Evolutionary conservation across 2,113 vertebrate genomes (phyloP).

Genomic region (Hoplias malabaricus): DNA sequence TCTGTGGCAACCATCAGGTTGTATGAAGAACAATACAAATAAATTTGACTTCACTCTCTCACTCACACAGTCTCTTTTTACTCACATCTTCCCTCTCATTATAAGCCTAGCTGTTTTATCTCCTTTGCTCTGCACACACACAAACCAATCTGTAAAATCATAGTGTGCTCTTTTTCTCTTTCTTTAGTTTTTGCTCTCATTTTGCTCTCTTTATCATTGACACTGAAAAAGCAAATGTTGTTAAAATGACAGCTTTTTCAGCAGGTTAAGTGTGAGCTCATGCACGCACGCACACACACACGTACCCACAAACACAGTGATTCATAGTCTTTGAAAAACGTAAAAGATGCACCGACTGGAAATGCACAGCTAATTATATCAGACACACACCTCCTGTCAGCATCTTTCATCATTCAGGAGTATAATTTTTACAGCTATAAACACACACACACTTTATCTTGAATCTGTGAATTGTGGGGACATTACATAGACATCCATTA

Average conservation of each 20-base stretch:
- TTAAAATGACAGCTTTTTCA: neutral
- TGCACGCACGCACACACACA: slow-evolving; percentile 14
- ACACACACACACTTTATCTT: neutral
- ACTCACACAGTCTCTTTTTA: slow-evolving; percentile 18
- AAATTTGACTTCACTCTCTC: neutral
- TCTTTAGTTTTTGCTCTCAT: neutral
- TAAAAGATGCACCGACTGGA: neutral
- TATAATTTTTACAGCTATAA: neutral
- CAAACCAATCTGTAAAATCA: neutral
- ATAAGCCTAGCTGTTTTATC: neutral
- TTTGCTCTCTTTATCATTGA: slow-evolving; percentile 10
- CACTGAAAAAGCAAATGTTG: neutral
- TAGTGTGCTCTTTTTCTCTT: neutral
- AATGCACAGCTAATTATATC: slow-evolving; percentile 19
- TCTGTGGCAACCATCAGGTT: no score
- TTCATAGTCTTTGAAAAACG: neutral
- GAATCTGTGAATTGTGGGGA: no score
- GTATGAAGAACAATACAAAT: no score
- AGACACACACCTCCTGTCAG: slow-evolving; percentile 28
- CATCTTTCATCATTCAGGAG: slow-evolving; percentile 22
- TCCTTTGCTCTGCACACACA: neutral
- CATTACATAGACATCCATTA: no score
- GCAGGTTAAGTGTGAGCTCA: neutral
- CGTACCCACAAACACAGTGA: slow-evolving; percentile 4
- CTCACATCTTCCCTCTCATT: slow-evolving; percentile 28